A percentile compares a stretch with the other conserved stretches of the same genome.
Conservation (phyloP, 1,140 invertebrate genomes). For the Asobara japonica region DNA sequence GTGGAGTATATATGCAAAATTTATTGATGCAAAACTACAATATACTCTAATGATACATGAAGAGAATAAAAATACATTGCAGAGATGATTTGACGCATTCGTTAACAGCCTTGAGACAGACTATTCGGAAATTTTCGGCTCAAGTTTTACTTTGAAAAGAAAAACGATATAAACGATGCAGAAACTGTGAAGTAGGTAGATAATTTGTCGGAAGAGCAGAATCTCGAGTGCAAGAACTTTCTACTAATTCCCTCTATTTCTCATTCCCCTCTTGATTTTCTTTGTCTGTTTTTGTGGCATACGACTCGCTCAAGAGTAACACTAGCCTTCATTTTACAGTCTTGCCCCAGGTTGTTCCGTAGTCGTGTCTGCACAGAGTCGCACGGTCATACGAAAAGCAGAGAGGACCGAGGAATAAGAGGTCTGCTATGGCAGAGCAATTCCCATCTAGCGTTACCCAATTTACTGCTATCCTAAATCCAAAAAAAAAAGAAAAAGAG, state of each 20-base stretch:
- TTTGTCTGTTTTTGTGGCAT: neutral
- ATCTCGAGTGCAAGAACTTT: conserved; percentile 1
- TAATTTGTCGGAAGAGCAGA: neutral
- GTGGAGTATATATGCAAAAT: no score
- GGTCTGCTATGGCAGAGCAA: conserved; percentile 14
- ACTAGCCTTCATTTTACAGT: neutral
- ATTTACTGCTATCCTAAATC: conserved; percentile 32
- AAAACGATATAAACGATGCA: neutral
- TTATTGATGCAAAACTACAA: no score
- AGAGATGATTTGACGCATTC: neutral
- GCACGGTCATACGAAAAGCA: neutral
- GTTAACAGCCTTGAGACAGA: neutral
- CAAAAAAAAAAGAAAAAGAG: neutral
- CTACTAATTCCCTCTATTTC: neutral
- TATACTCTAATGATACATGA: neutral
- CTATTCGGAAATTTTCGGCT: neutral
- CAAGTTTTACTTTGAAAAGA: neutral
- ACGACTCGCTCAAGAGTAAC: neutral
- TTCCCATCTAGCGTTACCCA: conserved; percentile 33
- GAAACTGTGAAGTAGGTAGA: neutral
- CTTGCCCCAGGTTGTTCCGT: neutral
- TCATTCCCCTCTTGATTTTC: neutral
- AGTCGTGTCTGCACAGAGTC: neutral
- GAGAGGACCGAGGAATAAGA: neutral
- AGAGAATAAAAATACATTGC: neutral